Evolutionary conservation across 2,797 vertebrate genomes (phyloP).

Genomic region (Ctenosaura bakeri): DNA sequence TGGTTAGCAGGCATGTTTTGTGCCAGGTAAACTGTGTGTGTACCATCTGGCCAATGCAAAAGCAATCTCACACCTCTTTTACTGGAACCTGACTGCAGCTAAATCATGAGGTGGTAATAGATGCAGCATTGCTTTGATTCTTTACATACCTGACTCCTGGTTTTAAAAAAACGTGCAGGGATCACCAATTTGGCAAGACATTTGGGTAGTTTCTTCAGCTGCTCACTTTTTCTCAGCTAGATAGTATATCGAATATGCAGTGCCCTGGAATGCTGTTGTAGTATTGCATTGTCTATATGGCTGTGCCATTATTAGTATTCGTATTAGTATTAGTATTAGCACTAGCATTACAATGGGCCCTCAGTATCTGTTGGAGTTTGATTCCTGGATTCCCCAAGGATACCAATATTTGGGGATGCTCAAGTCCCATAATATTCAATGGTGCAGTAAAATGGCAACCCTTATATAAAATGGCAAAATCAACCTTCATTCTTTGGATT

Average conservation of each 20-base stretch:
- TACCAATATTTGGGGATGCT: no score
- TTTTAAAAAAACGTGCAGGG: no score
- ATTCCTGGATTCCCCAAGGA: no score
- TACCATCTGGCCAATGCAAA: constrained; percentile 47
- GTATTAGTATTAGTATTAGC: not conserved
- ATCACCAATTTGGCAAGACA: not conserved
- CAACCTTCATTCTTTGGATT: no score
- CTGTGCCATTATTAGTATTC: not conserved
- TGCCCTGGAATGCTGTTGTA: no score
- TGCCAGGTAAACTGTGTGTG: constrained; percentile 55
- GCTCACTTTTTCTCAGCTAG: not conserved
- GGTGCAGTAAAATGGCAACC: no score
- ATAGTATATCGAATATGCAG: not conserved
- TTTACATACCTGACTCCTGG: not conserved
- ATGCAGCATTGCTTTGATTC: not conserved
- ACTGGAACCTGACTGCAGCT: constrained; percentile 6
- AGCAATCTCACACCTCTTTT: constrained; percentile 16
- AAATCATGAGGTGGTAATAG: not conserved
- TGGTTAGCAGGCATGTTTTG: not conserved
- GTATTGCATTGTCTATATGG: not conserved
- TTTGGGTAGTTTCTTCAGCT: not conserved
- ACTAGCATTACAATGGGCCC: not conserved
- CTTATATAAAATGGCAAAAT: no score
- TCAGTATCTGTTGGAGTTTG: no score
- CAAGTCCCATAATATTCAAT: no score